Evolutionary conservation across 2,888 invertebrate species (phyloP).

Genomic region (Hetaerina titia): DNA sequence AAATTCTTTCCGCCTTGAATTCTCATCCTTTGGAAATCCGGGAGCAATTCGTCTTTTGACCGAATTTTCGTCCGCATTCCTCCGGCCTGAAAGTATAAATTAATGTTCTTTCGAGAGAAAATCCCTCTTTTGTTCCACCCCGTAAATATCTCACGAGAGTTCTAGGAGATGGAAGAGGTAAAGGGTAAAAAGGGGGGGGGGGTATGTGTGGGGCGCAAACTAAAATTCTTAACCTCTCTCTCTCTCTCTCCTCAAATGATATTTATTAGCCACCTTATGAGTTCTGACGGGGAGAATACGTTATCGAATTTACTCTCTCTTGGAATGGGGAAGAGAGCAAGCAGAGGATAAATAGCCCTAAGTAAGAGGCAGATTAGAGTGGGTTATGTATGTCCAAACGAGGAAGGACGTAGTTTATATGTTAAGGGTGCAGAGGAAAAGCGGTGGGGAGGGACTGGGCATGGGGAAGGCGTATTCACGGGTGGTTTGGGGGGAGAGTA

Average conservation of each 20-base stretch:
- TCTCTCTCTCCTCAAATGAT: conserved; percentile 17
- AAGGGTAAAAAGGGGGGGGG: not conserved
- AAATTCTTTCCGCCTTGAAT: not conserved
- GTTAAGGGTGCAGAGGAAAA: not conserved
- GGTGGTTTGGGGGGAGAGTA: not conserved
- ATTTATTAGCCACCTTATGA: conserved; percentile 32
- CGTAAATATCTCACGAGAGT: conserved; percentile 9
- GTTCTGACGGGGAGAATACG: conserved; percentile 19
- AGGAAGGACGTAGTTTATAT: conserved; percentile 44
- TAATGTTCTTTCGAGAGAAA: not conserved
- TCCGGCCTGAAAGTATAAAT: not conserved
- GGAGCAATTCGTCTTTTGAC: not conserved
- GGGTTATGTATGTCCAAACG: conserved; percentile 51
- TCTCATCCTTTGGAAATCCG: not conserved
- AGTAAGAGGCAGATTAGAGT: not conserved
- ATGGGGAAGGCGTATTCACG: not conserved
- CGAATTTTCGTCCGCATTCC: not conserved
- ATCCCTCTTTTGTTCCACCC: conserved; percentile 30
- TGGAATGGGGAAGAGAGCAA: not conserved
- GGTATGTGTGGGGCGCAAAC: not conserved
- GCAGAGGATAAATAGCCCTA: not conserved
- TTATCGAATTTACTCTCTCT: conserved; percentile 3
- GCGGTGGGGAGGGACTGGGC: not conserved
- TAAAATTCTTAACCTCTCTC: conserved; percentile 25
- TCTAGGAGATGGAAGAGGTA: not conserved